Evolutionary conservation across 1,140 invertebrate genomes (phyloP).

Genomic region (Lepidurus packardi): DNA sequence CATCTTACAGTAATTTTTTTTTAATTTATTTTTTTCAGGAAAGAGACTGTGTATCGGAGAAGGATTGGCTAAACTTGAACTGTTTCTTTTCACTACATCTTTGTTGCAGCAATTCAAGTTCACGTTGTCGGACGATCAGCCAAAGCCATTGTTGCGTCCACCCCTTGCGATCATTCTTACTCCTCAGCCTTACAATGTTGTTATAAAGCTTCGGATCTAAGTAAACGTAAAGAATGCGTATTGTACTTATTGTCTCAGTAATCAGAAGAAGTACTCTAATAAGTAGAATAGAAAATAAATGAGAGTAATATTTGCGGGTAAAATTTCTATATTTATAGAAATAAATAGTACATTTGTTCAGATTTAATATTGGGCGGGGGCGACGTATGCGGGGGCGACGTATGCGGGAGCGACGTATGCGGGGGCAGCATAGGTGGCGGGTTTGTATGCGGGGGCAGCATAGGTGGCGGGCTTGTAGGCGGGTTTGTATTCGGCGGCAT

Average conservation of each 20-base stretch:
- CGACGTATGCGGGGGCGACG: not conserved
- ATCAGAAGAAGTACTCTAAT: too few species aligned
- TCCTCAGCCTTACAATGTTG: too few species aligned
- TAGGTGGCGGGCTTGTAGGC: constrained; percentile 8
- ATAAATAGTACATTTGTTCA: not conserved
- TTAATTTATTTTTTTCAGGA: not conserved
- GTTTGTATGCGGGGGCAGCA: constrained; percentile 28
- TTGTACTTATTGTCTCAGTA: too few species aligned
- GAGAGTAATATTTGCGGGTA: not conserved
- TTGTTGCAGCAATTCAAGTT: not conserved
- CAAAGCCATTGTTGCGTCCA: too few species aligned
- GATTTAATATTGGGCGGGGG: not conserved
- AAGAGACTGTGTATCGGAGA: constrained; percentile 28
- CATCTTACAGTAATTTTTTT: not conserved
- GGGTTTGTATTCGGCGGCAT: not conserved
- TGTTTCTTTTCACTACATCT: constrained; percentile 25
- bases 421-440: constrained; percentile 9
- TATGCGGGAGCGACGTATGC: constrained; percentile 19
- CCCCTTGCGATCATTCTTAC: too few species aligned
- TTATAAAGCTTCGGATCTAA: too few species aligned
- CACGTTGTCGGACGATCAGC: too few species aligned
- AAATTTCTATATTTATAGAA: not conserved
- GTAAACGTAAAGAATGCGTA: too few species aligned
- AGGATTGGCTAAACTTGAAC: not conserved
- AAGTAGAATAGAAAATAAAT: too few species aligned